Base-by-base conservation (phyloP, 1,140 invertebrate genomes). In the Drosophila bocki region DNA sequence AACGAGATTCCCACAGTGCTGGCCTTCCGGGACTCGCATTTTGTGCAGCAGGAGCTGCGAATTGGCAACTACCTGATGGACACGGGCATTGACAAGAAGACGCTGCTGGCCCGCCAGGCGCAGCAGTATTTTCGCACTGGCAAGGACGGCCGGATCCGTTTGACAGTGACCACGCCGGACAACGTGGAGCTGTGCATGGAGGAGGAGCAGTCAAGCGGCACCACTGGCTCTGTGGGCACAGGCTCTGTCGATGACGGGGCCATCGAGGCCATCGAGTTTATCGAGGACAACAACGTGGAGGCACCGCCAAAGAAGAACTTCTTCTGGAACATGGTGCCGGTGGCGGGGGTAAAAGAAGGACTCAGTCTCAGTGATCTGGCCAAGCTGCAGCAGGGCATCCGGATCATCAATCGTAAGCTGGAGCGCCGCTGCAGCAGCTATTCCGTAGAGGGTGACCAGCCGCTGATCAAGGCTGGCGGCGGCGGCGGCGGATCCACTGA, bases 1-100 rank as follows among this genome's bases (percentile, higher is more conserved):
- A 93, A 93, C 42, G 92, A 93, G 59, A 93, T 93, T 62, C 92
- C 92, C 61, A 93, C 80, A 7, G 92, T 93, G 37, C 33, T 93
- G 63, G 91, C 91, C 9, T 93, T 92, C 45, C 57, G 92, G 13
- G 92, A 93, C 56, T 93, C 92, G 7, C 88, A 92, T 12, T 92
- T 93, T 80, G 92, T 93, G 37, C 90, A 93, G 57, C 92, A 93
- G 63, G 92, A 93, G 64, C 69, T 93, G 65, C 88, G 92, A 45
- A 93, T 93, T 53, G 92, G 92, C 22, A 93, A 93, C 60, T 92
- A 91, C 26, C 70, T 91, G 1, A 93, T 93, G 92, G 92, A 93
- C 63, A 93, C 92, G 9, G 92, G 92, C 15, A 93, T 93, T 9
- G 90, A 92, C 8, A 93, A 90, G 71, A 92, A 87, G 58, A 78